Evolutionary conservation across 2,888 invertebrate genomes (phyloP), one percentile per base, ranked within the genome.

Genomic region (Eulithis testata): DNA sequence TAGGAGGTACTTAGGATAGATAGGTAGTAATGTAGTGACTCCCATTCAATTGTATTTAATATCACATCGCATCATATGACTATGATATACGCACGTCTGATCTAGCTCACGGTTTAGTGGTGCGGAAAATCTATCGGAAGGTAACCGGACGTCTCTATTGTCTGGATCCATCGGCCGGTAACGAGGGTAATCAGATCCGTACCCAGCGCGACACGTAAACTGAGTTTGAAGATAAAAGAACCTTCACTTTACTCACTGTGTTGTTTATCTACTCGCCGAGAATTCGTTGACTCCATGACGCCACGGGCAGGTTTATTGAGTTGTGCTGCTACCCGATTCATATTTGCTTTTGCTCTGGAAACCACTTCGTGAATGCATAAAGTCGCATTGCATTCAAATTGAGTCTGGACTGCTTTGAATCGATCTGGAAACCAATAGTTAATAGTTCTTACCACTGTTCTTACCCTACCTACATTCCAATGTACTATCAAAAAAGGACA

Each of bases 111-210:
- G 63, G 74, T 69, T 64, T 69, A 68, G 71, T 72, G 65, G 68
- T 63, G 68, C 37, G 70, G 63, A 66, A 65, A 73, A 71, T 70
- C 72, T 73, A 73, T 68, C 73, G 74, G 75, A 75, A 75, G 71
- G 66, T 65, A 63, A 55, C 73, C 78, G 81, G 77, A 81, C 66
- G 73, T 68, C 69, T 68, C 63, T 66, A 73, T 69, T 76, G 74
- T 65, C 70, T 58, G 69, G 71, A 63, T 57, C 58, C 69, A 66
- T 67, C 63, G 66, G 61, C 68, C 70, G 68, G 68, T 73, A 74
- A 76, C 68, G 65, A 75, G 68, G 70, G 70, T 76, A 80, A 81
- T 83, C 76, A 78, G 75, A 75, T 77, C 73, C 75, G 70, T 44
- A 58, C 53, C 60, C 14, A 44, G 55, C 37, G 69, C 60, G 68